Percentiles rank a stretch among this genome's conserved stretches.
These are phyloP conservation scores for Xiphophorus birchmanni DNA, from an alignment of 2,797 vertebrate species.

Conservation along the genomic window DNA sequence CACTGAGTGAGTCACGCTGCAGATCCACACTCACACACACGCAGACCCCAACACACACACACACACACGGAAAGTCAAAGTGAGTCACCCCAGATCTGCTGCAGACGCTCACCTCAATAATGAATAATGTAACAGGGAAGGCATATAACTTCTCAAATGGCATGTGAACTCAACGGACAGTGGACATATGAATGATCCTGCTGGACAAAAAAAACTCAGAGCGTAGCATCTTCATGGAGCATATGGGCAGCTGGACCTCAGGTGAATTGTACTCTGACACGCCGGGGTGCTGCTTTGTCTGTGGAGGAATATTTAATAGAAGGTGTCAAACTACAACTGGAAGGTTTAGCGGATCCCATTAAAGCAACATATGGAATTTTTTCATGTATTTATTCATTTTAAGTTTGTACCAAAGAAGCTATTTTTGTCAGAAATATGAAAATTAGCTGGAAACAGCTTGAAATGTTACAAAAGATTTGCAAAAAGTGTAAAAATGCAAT, in stretches of 20 bases:
- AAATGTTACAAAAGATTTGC: not conserved
- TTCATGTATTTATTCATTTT: no score
- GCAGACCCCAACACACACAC: conserved; percentile 23
- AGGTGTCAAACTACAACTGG: conserved; percentile 9
- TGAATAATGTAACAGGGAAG: conserved; percentile 79
- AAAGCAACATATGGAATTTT: not conserved
- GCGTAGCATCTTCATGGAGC: conserved; percentile 24
- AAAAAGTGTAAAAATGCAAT: not conserved
- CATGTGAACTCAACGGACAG: conserved; percentile 50
- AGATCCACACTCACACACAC: conserved; percentile 42
- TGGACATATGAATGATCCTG: conserved; percentile 59
- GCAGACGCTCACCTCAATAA: conserved; percentile 72
- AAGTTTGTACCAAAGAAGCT: not conserved
- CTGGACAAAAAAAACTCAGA: conserved; percentile 17
- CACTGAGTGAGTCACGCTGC: conserved; percentile 78
- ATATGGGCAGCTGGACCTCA: conserved; percentile 57
- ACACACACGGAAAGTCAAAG: conserved; percentile 55
- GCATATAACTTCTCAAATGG: conserved; percentile 71
- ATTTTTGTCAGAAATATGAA: not conserved
- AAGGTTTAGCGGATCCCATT: not conserved
- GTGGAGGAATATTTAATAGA: conserved; percentile 25
- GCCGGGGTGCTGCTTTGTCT: conserved; percentile 46
- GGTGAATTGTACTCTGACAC: conserved; percentile 56
- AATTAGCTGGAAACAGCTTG: not conserved
- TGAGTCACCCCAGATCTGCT: conserved; percentile 81